phyloP scores from a whole-genome alignment of 2,113 vertebrate genomes.

The Carollia perspicillata region DNA sequence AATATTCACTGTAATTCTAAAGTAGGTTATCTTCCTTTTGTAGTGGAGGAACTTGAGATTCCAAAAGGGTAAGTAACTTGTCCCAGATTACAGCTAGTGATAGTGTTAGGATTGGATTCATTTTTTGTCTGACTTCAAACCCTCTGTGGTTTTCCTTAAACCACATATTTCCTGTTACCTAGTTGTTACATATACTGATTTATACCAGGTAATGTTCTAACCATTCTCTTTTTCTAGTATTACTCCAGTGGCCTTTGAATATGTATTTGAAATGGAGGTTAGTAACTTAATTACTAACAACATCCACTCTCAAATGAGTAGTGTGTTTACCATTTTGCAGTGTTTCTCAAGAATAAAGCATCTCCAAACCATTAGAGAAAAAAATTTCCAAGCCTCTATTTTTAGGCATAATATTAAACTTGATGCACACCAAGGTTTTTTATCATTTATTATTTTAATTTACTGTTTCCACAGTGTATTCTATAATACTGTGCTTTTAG shows the following conservation, averaged over 20 bases:
- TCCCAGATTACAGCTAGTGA: not conserved
- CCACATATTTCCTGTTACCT: not conserved
- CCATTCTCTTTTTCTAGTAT: not conserved
- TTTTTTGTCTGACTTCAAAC: slow-evolving; percentile 4
- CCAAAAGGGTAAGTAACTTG: slow-evolving; percentile 13
- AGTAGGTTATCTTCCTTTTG: not conserved
- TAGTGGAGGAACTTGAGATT: not conserved
- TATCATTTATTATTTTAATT: slow-evolving; percentile 23
- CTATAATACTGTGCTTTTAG: slow-evolving; percentile 22
- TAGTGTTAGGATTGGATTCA: not conserved
- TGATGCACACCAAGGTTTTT: not conserved
- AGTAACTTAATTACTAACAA: slow-evolving; percentile 16
- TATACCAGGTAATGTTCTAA: not conserved
- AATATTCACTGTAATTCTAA: slow-evolving; percentile 19
- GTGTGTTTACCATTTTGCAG: not conserved
- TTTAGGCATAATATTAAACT: slow-evolving; percentile 22
- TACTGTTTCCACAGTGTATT: not conserved
- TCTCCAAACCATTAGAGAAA: not conserved
- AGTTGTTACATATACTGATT: not conserved
- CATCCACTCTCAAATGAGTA: not conserved
- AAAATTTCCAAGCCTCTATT: not conserved
- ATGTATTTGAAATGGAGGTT: not conserved
- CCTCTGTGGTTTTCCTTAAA: not conserved
- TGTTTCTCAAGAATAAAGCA: slow-evolving; percentile 19
- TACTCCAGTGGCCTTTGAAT: not conserved